Percentiles rank a stretch among this genome's conserved stretches.
phyloP scores from a whole-genome alignment of 2,888 invertebrate species.

The Phalangium opilio region DNA sequence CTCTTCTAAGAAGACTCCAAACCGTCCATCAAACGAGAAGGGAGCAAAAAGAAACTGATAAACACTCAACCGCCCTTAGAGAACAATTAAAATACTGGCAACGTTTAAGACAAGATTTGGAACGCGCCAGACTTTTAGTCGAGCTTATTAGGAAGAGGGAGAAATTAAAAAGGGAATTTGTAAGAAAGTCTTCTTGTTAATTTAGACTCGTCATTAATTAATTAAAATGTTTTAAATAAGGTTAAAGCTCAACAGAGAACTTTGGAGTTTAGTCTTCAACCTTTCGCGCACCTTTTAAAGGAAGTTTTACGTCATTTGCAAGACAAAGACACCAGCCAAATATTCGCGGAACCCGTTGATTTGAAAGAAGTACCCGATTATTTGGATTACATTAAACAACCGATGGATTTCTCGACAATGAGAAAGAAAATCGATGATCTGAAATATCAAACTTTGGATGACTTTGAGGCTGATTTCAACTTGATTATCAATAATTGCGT shows the following conservation, averaged over 20 bases:
- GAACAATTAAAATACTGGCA: constrained; percentile 86
- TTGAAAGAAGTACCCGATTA: constrained; percentile 59
- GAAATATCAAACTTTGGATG: constrained; percentile 45
- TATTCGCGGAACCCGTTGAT: constrained; percentile 87
- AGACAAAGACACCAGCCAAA: constrained; percentile 63
- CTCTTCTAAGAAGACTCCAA: constrained; percentile 69
- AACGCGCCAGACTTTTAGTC: constrained; percentile 76
- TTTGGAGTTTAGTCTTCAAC: constrained; percentile 57
- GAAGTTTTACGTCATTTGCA: constrained; percentile 60
- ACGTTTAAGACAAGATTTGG: constrained; percentile 79
- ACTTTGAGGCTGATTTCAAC: constrained; percentile 75
- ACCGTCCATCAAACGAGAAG: constrained; percentile 26
- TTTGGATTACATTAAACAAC: constrained; percentile 59
- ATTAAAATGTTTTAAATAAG: constrained; percentile 5
- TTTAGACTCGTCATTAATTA: not conserved
- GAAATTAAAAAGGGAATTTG: constrained; percentile 56
- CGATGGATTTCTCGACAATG: constrained; percentile 86
- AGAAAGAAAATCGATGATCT: constrained; percentile 37
- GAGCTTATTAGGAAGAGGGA: constrained; percentile 91
- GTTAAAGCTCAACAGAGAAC: constrained; percentile 53
- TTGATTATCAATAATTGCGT: constrained; percentile 94
- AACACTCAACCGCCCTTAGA: constrained; percentile 37
- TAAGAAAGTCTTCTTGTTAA: not conserved
- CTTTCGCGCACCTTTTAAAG: constrained; percentile 59
- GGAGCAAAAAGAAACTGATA: constrained; percentile 19